Base-by-base conservation (phyloP, 2,888 invertebrate genomes). In the Brachylomia viminalis region DNA sequence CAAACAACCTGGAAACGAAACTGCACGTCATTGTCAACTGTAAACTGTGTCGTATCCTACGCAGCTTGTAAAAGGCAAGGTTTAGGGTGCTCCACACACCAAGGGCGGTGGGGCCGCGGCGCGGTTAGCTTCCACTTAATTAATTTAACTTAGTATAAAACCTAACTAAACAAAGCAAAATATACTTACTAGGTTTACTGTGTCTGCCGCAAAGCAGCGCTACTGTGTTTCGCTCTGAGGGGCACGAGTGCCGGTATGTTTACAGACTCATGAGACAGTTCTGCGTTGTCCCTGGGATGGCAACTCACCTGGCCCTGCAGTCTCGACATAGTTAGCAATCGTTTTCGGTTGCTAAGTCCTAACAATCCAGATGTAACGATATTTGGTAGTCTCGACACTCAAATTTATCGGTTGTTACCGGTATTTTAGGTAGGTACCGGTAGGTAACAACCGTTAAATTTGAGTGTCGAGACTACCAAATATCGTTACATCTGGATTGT, bases 21-120 rank as follows among this genome's bases (percentile, higher is more conserved):
- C n/a, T 45, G 23, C 42, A n/a, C 33, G 81, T 23, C 49, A 45
- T 33, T 45, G 33, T 74, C 49, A 58, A 80, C n/a, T 27, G 80
- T 45, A 62, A 49, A 64, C 62, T 58, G 64, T 62, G 30, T 42
- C 23, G 20, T 49, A 11, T 58, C 56, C 75, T 52, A 58, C 64
- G 64, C 49, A 74, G 56, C 27, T 58, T 45, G 49, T 23, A 77
- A 80, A 80, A 77, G 81, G 74, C 81, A 77, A 80, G 81, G 49
- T 27, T 10, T 45, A 52, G 58, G 62, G 33, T 20, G 23, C 56
- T 64, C 17, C 56, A 49, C 42, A 56, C 49, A 80, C 42, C 7
- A 20, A 20, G 33, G 8, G 33, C 61, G 47, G 4, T 2, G 61
- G 33, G 33, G 68, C 23, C 0, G 69, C 30, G n/a, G 7, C 10